Conservation (phyloP, 2,113 vertebrate species). For the Nothobranchius kuhntae region DNA sequence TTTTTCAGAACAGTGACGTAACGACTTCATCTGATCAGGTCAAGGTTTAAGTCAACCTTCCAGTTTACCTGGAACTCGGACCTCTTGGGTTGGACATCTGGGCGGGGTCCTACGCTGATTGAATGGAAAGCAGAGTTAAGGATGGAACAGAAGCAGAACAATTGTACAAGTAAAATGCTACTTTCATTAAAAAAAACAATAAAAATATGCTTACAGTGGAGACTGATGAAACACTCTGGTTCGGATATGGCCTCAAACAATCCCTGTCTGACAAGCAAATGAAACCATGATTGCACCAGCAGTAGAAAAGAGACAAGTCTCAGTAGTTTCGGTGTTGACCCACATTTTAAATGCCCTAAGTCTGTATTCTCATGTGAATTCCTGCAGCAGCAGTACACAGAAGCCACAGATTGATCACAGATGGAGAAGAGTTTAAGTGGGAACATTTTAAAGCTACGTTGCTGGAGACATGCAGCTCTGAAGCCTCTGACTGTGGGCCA, state of each 20-base stretch:
- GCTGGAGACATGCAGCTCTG: conserved; percentile 41
- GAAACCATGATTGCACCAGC: conserved; percentile 6
- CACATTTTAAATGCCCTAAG: conserved; percentile 8
- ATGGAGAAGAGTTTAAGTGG: conserved; percentile 28
- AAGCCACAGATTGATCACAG: conserved; percentile 36
- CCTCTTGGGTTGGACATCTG: conserved; percentile 41
- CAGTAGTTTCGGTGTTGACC: neutral
- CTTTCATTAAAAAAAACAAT: neutral
- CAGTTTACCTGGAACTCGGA: conserved; percentile 31
- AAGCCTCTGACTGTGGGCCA: conserved; percentile 50
- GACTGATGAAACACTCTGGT: conserved; percentile 14
- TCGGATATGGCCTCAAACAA: conserved; percentile 25
- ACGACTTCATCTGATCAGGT: no score
- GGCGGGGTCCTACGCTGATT: conserved; percentile 42
- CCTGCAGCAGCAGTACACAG: no score
- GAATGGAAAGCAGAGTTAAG: neutral
- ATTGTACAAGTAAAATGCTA: neutral
- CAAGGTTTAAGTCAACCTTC: neutral
- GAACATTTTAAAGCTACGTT: conserved; percentile 51
- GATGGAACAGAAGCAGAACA: neutral
- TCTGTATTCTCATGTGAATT: no score
- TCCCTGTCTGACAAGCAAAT: conserved; percentile 64
- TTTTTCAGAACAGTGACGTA: no score
- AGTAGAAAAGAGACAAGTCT: neutral
- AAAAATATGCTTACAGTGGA: conserved; percentile 44